Evolutionary conservation across 2,113 vertebrate species (phyloP).

Genomic region (Potamarius usumacintae): DNA sequence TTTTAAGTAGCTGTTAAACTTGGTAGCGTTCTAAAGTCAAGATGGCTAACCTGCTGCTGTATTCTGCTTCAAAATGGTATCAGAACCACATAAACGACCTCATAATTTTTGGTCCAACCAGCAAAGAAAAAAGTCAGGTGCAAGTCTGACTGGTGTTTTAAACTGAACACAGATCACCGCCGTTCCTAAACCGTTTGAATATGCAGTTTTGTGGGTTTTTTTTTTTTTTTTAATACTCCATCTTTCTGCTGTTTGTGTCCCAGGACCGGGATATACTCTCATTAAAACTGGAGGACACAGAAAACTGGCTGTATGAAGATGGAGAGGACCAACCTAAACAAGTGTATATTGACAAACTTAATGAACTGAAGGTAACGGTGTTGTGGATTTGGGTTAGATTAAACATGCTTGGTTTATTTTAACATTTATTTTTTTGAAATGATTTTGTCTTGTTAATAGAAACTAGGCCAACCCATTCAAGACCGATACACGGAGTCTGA

Average conservation of each 20-base stretch:
- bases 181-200: neutral
- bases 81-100: neutral
- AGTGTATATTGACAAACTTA: conserved; percentile 92
- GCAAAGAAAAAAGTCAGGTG: neutral
- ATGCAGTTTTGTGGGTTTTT: neutral
- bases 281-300: conserved; percentile 90
- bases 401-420: neutral
- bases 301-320: conserved; percentile 96
- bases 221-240: neutral
- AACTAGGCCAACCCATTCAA: conserved; percentile 89
- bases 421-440: neutral
- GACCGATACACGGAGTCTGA: conserved; percentile 86
- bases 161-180: neutral
- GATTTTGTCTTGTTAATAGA: conserved; percentile 62
- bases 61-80: neutral
- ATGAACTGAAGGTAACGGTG: conserved; percentile 83
- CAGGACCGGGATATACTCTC: conserved; percentile 88
- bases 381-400: neutral
- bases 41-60: neutral
- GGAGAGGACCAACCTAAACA: conserved; percentile 97
- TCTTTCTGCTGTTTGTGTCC: neutral
- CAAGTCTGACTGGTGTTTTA: neutral
- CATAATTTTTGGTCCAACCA: neutral
- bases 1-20: neutral
- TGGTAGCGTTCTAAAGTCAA: neutral